phyloP scores from a whole-genome alignment of 2,797 vertebrate species.

The Chrosomus eos region DNA sequence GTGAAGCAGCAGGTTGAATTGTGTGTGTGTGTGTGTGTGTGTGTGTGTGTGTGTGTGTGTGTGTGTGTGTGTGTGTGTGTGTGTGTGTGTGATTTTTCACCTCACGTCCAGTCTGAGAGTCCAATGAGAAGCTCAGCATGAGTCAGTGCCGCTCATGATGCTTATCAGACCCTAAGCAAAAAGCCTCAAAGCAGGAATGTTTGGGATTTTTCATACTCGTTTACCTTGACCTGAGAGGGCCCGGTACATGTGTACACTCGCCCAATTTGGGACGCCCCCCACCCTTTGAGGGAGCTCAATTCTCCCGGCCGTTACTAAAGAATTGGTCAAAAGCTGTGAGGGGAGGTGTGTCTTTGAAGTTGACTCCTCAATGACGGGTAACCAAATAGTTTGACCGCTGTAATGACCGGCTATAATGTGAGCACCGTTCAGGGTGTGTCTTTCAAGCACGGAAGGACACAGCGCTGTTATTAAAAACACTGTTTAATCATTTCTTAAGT shows the following conservation, averaged over 20 bases:
- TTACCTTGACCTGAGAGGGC: slow-evolving; percentile 62
- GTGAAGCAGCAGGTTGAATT: slow-evolving; percentile 27
- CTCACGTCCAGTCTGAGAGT: not conserved
- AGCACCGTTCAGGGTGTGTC: slow-evolving; percentile 78
- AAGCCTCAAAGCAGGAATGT: slow-evolving; percentile 52
- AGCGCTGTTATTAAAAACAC: slow-evolving; percentile 57
- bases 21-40: not conserved
- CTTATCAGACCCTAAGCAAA: not conserved
- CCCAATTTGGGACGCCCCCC: slow-evolving; percentile 16
- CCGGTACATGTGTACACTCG: slow-evolving; percentile 65
- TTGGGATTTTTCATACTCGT: slow-evolving; percentile 57
- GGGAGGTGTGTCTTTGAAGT: slow-evolving; percentile 16
- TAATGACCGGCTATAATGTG: slow-evolving; percentile 78
- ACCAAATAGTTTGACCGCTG: slow-evolving; percentile 71
- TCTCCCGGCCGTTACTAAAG: not conserved
- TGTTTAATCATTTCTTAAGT: slow-evolving; percentile 9
- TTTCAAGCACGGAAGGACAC: slow-evolving; percentile 70
- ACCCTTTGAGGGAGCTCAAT: not conserved
- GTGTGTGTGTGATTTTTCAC: not conserved
- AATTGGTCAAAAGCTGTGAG: not conserved
- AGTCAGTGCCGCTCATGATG: not conserved
- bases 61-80: not conserved
- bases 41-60: not conserved
- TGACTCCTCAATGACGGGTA: slow-evolving; percentile 22
- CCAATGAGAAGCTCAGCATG: slow-evolving; percentile 3